Base-by-base conservation (phyloP, 2,797 vertebrate species). In the Coranthus polyacanthus region DNA sequence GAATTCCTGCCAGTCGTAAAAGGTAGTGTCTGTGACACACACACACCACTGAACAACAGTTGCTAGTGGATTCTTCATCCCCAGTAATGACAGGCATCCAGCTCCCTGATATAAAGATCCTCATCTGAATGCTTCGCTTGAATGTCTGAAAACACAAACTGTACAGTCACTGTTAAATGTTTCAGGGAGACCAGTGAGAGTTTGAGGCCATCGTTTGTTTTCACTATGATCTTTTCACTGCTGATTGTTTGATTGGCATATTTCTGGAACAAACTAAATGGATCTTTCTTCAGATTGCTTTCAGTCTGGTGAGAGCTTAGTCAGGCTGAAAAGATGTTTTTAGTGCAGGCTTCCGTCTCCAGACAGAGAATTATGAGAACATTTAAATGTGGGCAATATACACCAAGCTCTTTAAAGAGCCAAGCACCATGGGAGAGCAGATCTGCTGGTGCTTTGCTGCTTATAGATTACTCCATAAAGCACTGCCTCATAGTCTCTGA, bases 11-110 rank as follows among this genome's bases (percentile, higher is more conserved):
- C 41, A 36, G 49, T 67, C 32, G n/a, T n/a, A n/a, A n/a, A n/a
- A n/a, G n/a, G n/a, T n/a, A n/a, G n/a, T n/a, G n/a, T n/a, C n/a
- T n/a, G 37, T 1, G 26, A 49, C 52, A 22, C 49, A 26, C 34
- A 24, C 54, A 24, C 36, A 15, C 49, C 22, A 29, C 42, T 42
- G 5, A 53, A 32, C 53, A 76, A 29, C 68, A 75, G 74, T 75
- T 85, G 72, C 72, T 58, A 8, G 39, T 72, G 56, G 70, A 70
- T 67, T 87, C 74, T 60, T 69, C 2, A 3, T 57, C n/a, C n/a
- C n/a, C 32, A 82, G 75, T 53, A 81, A 86, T 86, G 84, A 79
- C 69, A 60, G 75, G 83, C 82, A 85, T 89, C 63, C 65, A 63
- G 61, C 84, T 61, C 54, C 13, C 66, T 82, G 39, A 71, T 79